phyloP scores from a whole-genome alignment of 1,140 invertebrate genomes.

The Drosophila ananassae region DNA sequence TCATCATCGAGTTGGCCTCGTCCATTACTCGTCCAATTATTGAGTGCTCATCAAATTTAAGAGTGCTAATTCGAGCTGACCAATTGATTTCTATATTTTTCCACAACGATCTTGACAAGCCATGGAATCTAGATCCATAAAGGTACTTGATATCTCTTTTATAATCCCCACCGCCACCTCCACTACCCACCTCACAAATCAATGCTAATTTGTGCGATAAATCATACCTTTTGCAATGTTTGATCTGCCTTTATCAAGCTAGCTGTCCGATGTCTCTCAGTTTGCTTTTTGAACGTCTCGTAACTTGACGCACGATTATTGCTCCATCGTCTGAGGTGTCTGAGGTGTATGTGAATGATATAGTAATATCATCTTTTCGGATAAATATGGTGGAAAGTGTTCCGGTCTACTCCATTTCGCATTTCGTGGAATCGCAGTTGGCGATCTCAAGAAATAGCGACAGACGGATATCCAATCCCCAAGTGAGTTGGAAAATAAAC shows the following conservation, averaged over 20 bases:
- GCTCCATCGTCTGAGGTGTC: background rate
- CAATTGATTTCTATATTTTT: conserved; percentile 50
- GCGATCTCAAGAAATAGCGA: conserved; percentile 15
- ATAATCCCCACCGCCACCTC: background rate
- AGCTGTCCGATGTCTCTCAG: conserved; percentile 21
- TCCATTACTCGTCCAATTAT: conserved; percentile 1
- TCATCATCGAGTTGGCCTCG: conserved; percentile 16
- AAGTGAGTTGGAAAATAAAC: conserved; percentile 49
- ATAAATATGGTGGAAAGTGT: conserved; percentile 56
- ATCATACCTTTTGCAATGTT: conserved; percentile 25
- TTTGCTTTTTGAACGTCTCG: conserved; percentile 47
- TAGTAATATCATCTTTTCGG: background rate
- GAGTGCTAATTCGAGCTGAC: conserved; percentile 57
- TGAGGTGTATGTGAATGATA: conserved; percentile 1
- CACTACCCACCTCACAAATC: conserved; percentile 31
- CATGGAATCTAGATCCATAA: conserved; percentile 35
- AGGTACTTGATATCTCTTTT: conserved; percentile 42
- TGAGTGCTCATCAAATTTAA: conserved; percentile 28
- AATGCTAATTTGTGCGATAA: conserved; percentile 61
- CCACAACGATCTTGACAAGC: conserved; percentile 31
- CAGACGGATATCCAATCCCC: conserved; percentile 13
- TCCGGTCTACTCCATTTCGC: conserved; percentile 74
- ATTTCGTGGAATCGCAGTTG: conserved; percentile 61
- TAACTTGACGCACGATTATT: conserved; percentile 11
- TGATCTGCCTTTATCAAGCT: conserved; percentile 29